phyloP scores from a whole-genome alignment of 1,140 invertebrate species.

The Hyphantria cunea region DNA sequence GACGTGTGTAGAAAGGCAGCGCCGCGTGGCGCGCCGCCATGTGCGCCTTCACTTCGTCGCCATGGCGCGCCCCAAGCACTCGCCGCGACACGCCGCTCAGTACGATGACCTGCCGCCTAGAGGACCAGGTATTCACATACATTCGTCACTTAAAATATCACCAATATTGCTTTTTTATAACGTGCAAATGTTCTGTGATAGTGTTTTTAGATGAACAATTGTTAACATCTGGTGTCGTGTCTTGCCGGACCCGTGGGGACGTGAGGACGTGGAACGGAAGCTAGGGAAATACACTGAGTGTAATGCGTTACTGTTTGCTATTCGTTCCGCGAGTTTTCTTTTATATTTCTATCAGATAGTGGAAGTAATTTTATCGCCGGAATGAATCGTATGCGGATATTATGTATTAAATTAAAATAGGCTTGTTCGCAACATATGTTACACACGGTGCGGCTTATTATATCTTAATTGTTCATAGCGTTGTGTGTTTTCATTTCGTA shows the following conservation, averaged over 20 bases:
- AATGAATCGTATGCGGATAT: background rate
- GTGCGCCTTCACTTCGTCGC: slow-evolving; percentile 60
- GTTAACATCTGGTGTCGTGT: no score
- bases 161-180: background rate
- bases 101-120: slow-evolving; percentile 67
- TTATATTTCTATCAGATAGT: background rate
- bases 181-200: no score
- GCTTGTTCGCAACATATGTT: background rate
- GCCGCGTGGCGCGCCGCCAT: slow-evolving; percentile 44
- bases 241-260: no score
- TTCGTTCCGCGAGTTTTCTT: background rate
- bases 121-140: slow-evolving; percentile 66
- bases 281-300: no score
- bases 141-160: background rate
- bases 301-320: no score
- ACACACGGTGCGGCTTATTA: background rate
- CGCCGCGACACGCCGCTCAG: slow-evolving; percentile 67
- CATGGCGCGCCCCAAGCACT: slow-evolving; percentile 73
- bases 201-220: no score
- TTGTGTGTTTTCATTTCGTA: no score
- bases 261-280: no score
- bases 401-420: no score
- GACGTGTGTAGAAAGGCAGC: slow-evolving; percentile 62
- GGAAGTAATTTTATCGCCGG: no score
- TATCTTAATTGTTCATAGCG: no score